Conservation (phyloP, 1,140 invertebrate species). For the Sweltsa coloradensis region DNA sequence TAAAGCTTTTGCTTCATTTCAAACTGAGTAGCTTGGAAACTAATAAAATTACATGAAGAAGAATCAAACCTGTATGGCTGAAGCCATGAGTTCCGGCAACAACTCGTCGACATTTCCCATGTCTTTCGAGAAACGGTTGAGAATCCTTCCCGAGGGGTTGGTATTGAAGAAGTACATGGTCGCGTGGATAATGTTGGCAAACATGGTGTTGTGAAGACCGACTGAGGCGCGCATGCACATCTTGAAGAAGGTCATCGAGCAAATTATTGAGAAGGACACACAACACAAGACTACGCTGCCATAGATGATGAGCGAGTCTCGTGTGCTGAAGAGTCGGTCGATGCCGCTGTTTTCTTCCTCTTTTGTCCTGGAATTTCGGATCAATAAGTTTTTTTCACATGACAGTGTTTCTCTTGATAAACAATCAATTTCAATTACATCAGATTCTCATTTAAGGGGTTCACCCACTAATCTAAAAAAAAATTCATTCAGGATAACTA, state of each 20-base stretch:
- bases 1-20: no score
- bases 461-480: no score
- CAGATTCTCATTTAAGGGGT: no score
- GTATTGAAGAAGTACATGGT: conserved; percentile 74
- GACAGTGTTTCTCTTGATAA: background rate
- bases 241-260: conserved; percentile 49
- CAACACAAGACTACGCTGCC: background rate
- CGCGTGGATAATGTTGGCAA: conserved; percentile 53
- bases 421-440: background rate
- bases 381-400: no score
- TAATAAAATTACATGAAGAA: no score
- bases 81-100: conserved; percentile 63
- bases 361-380: no score
- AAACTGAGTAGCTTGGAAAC: no score
- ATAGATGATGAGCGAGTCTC: background rate
- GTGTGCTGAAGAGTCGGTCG: background rate
- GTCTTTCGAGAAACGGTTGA: conserved; percentile 76
- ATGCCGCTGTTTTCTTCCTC: background rate
- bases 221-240: conserved; percentile 59
- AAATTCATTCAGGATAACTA: no score
- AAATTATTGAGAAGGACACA: conserved; percentile 40
- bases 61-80: conserved; percentile 61
- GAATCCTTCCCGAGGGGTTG: conserved; percentile 60
- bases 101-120: conserved; percentile 76
- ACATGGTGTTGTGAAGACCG: conserved; percentile 67